These are phyloP conservation scores for Drosophila seclusa DNA, from an alignment of 2,888 invertebrate species.

Conservation along the genomic window DNA sequence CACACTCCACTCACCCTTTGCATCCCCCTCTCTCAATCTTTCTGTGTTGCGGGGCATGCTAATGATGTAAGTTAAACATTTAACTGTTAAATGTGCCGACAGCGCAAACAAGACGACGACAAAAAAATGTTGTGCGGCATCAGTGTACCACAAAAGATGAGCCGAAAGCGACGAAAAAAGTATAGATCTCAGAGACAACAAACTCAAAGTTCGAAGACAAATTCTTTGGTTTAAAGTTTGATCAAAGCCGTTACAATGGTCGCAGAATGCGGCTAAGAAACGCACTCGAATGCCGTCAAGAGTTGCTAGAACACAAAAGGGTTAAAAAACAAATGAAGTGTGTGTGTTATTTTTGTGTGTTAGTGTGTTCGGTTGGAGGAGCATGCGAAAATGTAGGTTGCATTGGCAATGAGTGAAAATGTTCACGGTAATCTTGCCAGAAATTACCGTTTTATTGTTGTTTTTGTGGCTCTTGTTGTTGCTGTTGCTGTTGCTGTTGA, in stretches of 20 bases:
- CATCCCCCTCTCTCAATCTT: neutral
- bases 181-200: constrained; percentile 19
- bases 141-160: constrained; percentile 43
- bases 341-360: neutral
- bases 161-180: constrained; percentile 43
- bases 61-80: constrained; percentile 79
- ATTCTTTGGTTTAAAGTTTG: constrained; percentile 23
- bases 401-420: constrained; percentile 74
- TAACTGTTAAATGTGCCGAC: constrained; percentile 76
- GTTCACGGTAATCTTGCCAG: constrained; percentile 68
- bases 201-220: constrained; percentile 14
- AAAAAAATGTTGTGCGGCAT: constrained; percentile 37
- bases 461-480: constrained; percentile 28
- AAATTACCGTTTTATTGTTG: constrained; percentile 69
- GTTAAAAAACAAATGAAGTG: constrained; percentile 30
- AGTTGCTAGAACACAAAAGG: constrained; percentile 50
- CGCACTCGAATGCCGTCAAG: constrained; percentile 42
- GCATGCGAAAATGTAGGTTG: constrained; percentile 74
- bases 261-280: constrained; percentile 67
- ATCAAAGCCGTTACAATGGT: constrained; percentile 76
- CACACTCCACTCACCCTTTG: neutral
- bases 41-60: constrained; percentile 55
- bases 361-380: constrained; percentile 21
- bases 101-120: constrained; percentile 57
- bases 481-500: constrained; percentile 55